These are phyloP conservation scores for Tenthredo distinguenda DNA, from an alignment of 2,888 invertebrate species.

Conservation along the genomic window DNA sequence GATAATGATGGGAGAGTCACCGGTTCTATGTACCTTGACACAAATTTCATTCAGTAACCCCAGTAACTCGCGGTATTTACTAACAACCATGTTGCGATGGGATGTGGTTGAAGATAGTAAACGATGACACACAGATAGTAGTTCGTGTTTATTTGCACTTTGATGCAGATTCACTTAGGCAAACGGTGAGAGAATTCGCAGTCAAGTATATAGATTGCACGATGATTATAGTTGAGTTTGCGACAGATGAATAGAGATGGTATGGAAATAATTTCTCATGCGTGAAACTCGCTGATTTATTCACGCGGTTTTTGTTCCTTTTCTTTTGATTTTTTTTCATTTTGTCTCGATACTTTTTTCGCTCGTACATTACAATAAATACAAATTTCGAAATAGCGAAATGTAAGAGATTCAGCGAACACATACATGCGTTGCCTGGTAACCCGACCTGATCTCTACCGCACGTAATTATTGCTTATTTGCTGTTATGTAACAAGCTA, in stretches of 20 bases:
- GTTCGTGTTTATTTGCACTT: neutral
- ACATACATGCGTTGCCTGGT: neutral
- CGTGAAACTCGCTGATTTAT: neutral
- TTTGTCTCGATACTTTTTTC: neutral
- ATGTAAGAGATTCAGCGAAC: neutral
- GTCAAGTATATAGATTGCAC: neutral
- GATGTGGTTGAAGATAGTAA: neutral
- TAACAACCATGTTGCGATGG: neutral
- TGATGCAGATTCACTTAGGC: neutral
- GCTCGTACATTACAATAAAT: neutral
- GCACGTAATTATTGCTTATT: constrained; percentile 7
- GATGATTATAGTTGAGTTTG: neutral
- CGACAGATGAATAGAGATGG: neutral
- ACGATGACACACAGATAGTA: neutral
- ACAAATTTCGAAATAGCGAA: neutral
- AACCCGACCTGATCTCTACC: neutral
- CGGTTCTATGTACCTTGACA: constrained; percentile 18
- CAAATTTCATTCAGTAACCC: constrained; percentile 40
- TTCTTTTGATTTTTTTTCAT: neutral
- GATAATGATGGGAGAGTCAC: neutral
- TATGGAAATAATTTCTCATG: neutral
- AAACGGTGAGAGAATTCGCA: neutral
- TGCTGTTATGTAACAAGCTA: neutral
- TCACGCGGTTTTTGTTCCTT: neutral
- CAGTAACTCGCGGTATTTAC: constrained; percentile 8